Evolutionary conservation across 2,888 invertebrate genomes (phyloP).

Genomic region (Cheiracanthium punctorium): DNA sequence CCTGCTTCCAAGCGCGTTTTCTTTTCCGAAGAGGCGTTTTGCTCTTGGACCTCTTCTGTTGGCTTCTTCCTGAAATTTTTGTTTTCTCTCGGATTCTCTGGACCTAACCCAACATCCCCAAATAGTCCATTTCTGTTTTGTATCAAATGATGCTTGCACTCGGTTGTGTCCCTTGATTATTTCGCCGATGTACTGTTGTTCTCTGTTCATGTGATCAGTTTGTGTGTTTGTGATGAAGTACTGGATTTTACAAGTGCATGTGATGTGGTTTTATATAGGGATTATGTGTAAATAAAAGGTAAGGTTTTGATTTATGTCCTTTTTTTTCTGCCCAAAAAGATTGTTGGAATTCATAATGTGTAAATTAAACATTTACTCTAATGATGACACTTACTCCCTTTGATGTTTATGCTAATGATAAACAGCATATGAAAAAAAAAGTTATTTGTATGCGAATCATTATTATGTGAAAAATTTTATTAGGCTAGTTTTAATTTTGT

Average conservation of each 20-base stretch:
- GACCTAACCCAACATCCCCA: background rate
- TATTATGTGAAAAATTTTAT: no score
- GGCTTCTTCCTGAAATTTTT: conserved; percentile 4
- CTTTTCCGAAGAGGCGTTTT: background rate
- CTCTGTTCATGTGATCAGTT: background rate
- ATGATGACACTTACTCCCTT: no score
- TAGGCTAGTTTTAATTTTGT: no score
- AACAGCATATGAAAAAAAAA: no score
- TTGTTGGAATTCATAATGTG: no score
- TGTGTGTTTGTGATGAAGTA: background rate
- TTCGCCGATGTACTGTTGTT: background rate
- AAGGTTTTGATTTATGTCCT: no score
- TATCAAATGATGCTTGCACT: background rate
- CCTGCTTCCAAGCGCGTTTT: conserved; percentile 9
- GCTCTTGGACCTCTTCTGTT: conserved; percentile 17
- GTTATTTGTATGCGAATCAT: no score
- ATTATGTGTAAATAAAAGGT: no score
- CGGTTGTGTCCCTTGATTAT: background rate
- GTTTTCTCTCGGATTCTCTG: background rate
- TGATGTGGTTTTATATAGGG: no score
- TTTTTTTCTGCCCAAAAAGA: no score
- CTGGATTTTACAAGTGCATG: background rate
- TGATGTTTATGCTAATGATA: no score
- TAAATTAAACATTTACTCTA: no score
- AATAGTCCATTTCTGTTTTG: conserved; percentile 8